Evolutionary conservation across 2,888 invertebrate species (phyloP).

Genomic region (Acleris holmiana): DNA sequence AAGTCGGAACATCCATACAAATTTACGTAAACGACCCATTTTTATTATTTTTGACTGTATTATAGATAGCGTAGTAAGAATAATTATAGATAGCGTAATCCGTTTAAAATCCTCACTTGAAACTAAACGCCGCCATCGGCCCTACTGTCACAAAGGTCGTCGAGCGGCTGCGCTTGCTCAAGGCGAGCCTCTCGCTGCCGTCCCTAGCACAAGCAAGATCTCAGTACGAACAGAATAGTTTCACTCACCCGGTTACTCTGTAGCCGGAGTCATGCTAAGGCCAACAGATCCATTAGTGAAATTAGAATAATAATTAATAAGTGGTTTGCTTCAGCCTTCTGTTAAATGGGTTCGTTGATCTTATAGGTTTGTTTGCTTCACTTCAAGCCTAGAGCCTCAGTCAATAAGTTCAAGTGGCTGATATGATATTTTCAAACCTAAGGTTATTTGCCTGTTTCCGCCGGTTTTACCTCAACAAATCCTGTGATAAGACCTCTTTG

Average conservation of each 20-base stretch:
- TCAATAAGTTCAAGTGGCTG: not conserved
- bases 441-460: too few relatives aligned
- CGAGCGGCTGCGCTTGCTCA: conserved; percentile 47
- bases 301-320: too few relatives aligned
- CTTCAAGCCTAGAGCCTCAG: not conserved
- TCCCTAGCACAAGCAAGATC: not conserved
- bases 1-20: too few relatives aligned
- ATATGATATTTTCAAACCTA: too few relatives aligned
- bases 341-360: not conserved
- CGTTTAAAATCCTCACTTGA: not conserved
- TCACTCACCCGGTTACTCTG: not conserved
- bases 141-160: conserved; percentile 11
- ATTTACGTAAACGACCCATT: too few relatives aligned
- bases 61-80: not conserved
- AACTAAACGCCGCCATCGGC: conserved; percentile 11
- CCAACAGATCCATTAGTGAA: not conserved
- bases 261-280: conserved; percentile 1
- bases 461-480: too few relatives aligned
- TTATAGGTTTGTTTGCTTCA: too few relatives aligned
- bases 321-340: not conserved
- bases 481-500: too few relatives aligned
- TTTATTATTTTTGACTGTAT: not conserved
- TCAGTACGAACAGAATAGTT: not conserved
- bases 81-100: not conserved
- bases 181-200: conserved; percentile 53